Percentiles rank a stretch among this genome's conserved stretches.
Evolutionary conservation across 2,888 invertebrate genomes (phyloP).

Genomic region (Erebia aethiops): DNA sequence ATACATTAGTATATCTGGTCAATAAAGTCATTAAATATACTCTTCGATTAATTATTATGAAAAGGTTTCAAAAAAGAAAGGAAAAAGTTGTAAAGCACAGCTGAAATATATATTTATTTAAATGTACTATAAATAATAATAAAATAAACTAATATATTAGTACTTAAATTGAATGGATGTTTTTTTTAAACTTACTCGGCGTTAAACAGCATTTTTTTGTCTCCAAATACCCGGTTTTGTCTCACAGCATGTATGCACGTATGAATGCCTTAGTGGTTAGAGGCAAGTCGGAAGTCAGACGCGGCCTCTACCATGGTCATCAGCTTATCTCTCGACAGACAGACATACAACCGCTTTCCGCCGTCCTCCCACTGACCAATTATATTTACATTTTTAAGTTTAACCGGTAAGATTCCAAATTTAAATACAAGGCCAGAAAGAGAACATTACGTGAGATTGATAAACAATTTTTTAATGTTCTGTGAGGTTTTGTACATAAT

Average conservation of each 20-base stretch:
- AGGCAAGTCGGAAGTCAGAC: constrained; percentile 53
- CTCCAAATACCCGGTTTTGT: neutral
- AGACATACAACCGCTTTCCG: constrained; percentile 42
- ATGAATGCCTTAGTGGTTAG: constrained; percentile 33
- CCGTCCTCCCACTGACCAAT: constrained; percentile 30
- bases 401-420: constrained; percentile 13
- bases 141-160: neutral
- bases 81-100: neutral
- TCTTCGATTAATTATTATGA: too few relatives aligned
- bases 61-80: too few relatives aligned
- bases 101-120: neutral
- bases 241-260: constrained; percentile 22
- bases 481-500: too few relatives aligned
- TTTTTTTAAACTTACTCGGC: neutral
- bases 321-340: constrained; percentile 49
- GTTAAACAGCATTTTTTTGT: neutral
- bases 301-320: constrained; percentile 55
- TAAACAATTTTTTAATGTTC: neutral
- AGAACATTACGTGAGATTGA: neutral
- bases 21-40: too few relatives aligned
- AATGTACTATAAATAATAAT: neutral
- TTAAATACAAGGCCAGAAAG: neutral
- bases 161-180: neutral
- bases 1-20: too few relatives aligned
- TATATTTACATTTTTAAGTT: constrained; percentile 21